These are phyloP conservation scores for Eueremaeus valkanovi DNA, from an alignment of 2,888 invertebrate genomes.

Conservation along the genomic window DNA sequence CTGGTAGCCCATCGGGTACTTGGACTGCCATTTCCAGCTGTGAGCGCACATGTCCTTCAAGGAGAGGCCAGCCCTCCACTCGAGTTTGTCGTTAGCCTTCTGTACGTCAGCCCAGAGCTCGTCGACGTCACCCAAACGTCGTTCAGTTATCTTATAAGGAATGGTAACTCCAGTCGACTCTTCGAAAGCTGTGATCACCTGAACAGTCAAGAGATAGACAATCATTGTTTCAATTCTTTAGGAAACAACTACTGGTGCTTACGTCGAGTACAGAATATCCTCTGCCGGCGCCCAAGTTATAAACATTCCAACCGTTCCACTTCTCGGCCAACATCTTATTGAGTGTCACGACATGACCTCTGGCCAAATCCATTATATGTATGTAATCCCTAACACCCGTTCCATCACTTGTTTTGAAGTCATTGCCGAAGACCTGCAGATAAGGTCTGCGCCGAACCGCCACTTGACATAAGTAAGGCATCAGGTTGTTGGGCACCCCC, in stretches of 20 bases:
- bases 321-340: constrained; percentile 59
- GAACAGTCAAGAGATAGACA: no score
- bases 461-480: constrained; percentile 66
- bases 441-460: constrained; percentile 74
- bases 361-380: constrained; percentile 80
- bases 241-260: neutral
- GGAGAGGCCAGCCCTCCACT: constrained; percentile 74
- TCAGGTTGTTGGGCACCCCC: constrained; percentile 64
- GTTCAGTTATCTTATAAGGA: constrained; percentile 65
- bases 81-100: constrained; percentile 68
- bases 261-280: constrained; percentile 77
- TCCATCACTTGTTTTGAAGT: constrained; percentile 82
- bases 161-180: constrained; percentile 68
- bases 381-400: constrained; percentile 81
- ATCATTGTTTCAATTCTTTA: neutral
- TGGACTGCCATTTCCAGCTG: constrained; percentile 81
- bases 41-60: constrained; percentile 83
- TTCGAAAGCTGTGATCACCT: constrained; percentile 67
- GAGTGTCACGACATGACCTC: constrained; percentile 80
- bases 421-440: constrained; percentile 75
- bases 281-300: constrained; percentile 77
- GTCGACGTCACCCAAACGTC: constrained; percentile 80
- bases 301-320: constrained; percentile 58
- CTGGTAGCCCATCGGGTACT: constrained; percentile 60
- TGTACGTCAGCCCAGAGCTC: constrained; percentile 76